phyloP scores from a whole-genome alignment of 1,140 invertebrate genomes.

The Schmidtea mediterranea region DNA sequence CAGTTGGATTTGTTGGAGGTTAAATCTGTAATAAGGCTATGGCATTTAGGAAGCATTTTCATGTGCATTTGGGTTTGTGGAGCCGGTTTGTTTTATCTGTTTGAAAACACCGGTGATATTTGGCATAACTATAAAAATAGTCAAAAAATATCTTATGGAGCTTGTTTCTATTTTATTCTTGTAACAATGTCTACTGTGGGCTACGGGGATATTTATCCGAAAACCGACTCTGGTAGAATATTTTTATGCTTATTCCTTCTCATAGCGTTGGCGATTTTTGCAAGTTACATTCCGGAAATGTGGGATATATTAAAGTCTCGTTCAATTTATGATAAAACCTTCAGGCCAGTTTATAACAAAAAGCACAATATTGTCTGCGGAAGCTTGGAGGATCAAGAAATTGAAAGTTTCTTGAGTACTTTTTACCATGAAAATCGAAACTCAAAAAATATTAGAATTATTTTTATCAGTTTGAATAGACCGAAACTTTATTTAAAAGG shows the following conservation, averaged over 20 bases:
- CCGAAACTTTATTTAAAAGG: not conserved
- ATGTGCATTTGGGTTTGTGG: slow-evolving; percentile 86
- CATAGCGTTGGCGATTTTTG: slow-evolving; percentile 64
- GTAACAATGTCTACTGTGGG: slow-evolving; percentile 97
- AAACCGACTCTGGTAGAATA: slow-evolving; percentile 72
- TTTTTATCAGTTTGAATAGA: slow-evolving; percentile 7
- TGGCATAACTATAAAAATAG: slow-evolving; percentile 63
- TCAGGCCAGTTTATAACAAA: slow-evolving; percentile 1
- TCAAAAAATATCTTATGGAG: slow-evolving; percentile 78
- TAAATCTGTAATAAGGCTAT: slow-evolving; percentile 83
- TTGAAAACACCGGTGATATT: slow-evolving; percentile 91
- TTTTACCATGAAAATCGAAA: slow-evolving; percentile 8
- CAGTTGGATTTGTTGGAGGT: slow-evolving; percentile 96
- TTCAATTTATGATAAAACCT: slow-evolving; percentile 5
- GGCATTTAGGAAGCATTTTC: slow-evolving; percentile 90
- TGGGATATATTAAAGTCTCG: not conserved
- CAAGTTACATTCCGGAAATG: slow-evolving; percentile 8
- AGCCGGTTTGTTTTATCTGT: slow-evolving; percentile 82
- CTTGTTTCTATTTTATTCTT: slow-evolving; percentile 89
- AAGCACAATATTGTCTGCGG: slow-evolving; percentile 10
- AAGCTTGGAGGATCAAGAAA: not conserved
- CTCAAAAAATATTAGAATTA: slow-evolving; percentile 6
- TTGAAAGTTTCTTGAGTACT: slow-evolving; percentile 6
- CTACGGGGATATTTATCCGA: slow-evolving; percentile 85
- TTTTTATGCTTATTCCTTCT: slow-evolving; percentile 97